Percentiles rank a stretch among this genome's conserved stretches.
phyloP scores from a whole-genome alignment of 2,888 invertebrate species.

The Andrena flavipes region DNA sequence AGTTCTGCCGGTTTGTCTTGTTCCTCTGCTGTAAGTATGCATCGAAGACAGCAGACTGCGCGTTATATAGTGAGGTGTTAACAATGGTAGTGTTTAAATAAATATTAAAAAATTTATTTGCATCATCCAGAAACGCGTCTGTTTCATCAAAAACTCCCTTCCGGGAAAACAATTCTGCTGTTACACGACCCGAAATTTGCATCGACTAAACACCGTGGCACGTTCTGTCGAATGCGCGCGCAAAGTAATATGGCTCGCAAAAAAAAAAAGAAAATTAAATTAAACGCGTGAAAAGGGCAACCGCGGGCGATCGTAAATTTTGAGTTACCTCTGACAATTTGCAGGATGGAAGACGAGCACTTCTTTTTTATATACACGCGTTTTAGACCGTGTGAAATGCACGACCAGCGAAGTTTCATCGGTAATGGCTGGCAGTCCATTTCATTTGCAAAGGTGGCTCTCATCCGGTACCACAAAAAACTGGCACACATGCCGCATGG shows the following conservation, averaged over 20 bases:
- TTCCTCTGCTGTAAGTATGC: too few species aligned
- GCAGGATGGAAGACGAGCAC: neutral
- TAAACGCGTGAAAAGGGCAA: slow-evolving; percentile 19
- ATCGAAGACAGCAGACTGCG: too few species aligned
- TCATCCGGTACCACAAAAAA: slow-evolving; percentile 60
- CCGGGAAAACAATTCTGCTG: neutral
- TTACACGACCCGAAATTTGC: neutral
- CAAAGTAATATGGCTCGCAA: slow-evolving; percentile 2
- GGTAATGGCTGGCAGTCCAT: slow-evolving; percentile 51
- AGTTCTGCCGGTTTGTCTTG: neutral
- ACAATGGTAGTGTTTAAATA: too few species aligned
- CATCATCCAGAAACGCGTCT: neutral
- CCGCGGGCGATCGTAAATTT: slow-evolving; percentile 12
- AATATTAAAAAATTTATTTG: too few species aligned
- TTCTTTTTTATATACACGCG: slow-evolving; percentile 1
- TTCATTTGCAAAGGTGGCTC: slow-evolving; percentile 56
- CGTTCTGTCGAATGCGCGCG: neutral
- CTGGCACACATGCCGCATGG: slow-evolving; percentile 55
- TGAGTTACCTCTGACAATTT: slow-evolving; percentile 41
- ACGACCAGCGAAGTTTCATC: slow-evolving; percentile 45
- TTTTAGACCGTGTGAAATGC: slow-evolving; percentile 20
- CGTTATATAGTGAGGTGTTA: too few species aligned
- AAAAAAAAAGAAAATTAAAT: slow-evolving; percentile 23
- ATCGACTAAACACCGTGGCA: slow-evolving; percentile 1
- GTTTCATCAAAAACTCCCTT: neutral